These are phyloP conservation scores for Leptinotarsa peninsularis DNA, from an alignment of 2,888 invertebrate genomes.

Conservation along the genomic window DNA sequence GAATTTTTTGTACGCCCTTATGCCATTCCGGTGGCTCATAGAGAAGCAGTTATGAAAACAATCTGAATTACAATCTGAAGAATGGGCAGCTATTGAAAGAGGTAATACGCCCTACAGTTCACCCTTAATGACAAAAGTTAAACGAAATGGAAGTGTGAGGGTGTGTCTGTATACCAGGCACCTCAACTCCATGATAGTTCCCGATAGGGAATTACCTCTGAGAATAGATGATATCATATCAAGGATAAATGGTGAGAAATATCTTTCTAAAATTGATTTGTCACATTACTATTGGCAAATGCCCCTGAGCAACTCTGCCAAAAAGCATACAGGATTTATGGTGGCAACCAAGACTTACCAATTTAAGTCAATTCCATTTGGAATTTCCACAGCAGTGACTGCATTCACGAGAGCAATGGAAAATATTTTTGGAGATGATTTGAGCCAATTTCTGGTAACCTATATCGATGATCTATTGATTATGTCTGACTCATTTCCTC, in stretches of 20 bases:
- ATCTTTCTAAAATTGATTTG: not conserved
- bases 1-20: no score
- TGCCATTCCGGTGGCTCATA: not conserved
- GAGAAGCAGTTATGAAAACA: not conserved
- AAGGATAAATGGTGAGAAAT: not conserved
- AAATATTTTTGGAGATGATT: no score
- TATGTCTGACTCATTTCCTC: not conserved
- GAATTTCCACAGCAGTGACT: no score
- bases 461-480: not conserved
- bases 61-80: not conserved
- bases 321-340: not conserved
- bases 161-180: slow-evolving; percentile 32
- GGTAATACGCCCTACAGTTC: not conserved
- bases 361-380: not conserved
- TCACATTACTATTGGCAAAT: not conserved
- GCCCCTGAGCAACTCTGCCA: not conserved
- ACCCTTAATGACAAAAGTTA: slow-evolving; percentile 10
- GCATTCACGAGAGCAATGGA: no score
- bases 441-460: not conserved
- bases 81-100: slow-evolving; percentile 18
- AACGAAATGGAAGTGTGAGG: slow-evolving; percentile 23
- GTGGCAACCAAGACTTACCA: not conserved
- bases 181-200: slow-evolving; percentile 29
- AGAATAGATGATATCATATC: not conserved
- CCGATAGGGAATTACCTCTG: not conserved